Base-by-base conservation (phyloP, 2,888 invertebrate species). In the Gymnocheta viridis region DNA sequence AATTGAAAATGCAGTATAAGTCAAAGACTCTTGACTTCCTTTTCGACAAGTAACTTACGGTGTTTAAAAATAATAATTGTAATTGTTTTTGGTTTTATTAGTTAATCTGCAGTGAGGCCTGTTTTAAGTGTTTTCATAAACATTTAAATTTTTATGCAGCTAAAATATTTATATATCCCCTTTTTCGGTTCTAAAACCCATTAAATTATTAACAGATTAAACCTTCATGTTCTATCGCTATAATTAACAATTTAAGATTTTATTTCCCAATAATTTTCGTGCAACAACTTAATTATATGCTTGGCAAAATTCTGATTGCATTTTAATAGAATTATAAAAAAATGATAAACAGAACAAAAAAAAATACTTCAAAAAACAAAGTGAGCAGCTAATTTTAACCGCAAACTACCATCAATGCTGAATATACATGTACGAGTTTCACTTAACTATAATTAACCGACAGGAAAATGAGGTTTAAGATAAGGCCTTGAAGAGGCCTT, bases 261-360 rank as follows among this genome's bases (percentile, higher is more conserved):
- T 38, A 41, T 44, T 19, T 32, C 5, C 4, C 32, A 49, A 67
- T 58, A 58, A 58, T 58, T 60, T 29, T 29, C 35, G 2, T 41
- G 9, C 47, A 64, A 38, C 54, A 56, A 56, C 10, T 58, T 49
- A 73, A 72, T 72, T 56, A 66, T 66, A 64, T 66, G 14, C 66
- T 72, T 66, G 19, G n/a, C 49, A 67, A 22, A 24, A 56, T 49
- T 49, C 54, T 80, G 49, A 80, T 80, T 58, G 58, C 41, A 27
- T 80, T 72, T 66, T 73, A 67, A 73, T 67, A 32, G 58, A 80
- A 66, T 80, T 58, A 73, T 14, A 67, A 77, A 32, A 14, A 3
- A 32, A 41, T 19, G 19, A 41, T 4, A n/a, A 22, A 60, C 41
- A 35, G 19, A 38, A 22, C 24, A 35, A 5, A 41, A 29, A 29